Conservation (phyloP, 2,888 invertebrate species). For the Drosophila stalkeri region DNA sequence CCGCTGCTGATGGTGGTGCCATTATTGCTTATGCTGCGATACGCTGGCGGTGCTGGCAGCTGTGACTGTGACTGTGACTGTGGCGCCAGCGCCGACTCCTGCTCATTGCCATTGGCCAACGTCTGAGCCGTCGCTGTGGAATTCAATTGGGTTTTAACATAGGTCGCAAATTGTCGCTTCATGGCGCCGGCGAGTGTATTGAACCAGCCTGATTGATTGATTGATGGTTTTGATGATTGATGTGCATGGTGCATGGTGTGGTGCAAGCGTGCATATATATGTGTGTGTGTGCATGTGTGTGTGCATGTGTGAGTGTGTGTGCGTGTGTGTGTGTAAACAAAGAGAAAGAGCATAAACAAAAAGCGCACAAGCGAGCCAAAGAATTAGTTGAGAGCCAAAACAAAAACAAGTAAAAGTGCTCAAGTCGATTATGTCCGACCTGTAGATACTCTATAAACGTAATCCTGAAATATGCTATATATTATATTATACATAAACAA, state of each 20-base stretch:
- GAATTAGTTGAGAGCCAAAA: conserved; percentile 48
- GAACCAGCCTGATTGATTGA: conserved; percentile 86
- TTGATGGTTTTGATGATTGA: conserved; percentile 25
- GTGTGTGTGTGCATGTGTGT: conserved; percentile 9
- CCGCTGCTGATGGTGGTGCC: conserved; percentile 45
- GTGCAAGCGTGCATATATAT: not conserved
- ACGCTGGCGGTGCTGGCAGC: conserved; percentile 31
- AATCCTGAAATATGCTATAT: too few species aligned
- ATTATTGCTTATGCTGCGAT: conserved; percentile 12
- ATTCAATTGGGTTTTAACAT: conserved; percentile 91
- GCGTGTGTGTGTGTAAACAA: conserved; percentile 39
- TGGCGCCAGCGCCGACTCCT: conserved; percentile 47
- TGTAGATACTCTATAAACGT: not conserved
- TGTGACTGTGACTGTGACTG: not conserved
- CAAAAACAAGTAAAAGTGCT: conserved; percentile 14
- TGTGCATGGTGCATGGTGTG: conserved; percentile 45
- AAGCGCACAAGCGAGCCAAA: conserved; percentile 49
- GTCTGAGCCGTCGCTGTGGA: conserved; percentile 65
- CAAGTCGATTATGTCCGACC: not conserved
- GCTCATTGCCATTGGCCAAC: conserved; percentile 27
- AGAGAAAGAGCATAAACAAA: conserved; percentile 49
- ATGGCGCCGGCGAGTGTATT: conserved; percentile 89
- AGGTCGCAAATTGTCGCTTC: conserved; percentile 93
- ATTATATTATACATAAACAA: not conserved
- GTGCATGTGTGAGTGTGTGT: conserved; percentile 23